Evolutionary conservation across 2,113 vertebrate species (phyloP).

Genomic region (Carassius gibelio): DNA sequence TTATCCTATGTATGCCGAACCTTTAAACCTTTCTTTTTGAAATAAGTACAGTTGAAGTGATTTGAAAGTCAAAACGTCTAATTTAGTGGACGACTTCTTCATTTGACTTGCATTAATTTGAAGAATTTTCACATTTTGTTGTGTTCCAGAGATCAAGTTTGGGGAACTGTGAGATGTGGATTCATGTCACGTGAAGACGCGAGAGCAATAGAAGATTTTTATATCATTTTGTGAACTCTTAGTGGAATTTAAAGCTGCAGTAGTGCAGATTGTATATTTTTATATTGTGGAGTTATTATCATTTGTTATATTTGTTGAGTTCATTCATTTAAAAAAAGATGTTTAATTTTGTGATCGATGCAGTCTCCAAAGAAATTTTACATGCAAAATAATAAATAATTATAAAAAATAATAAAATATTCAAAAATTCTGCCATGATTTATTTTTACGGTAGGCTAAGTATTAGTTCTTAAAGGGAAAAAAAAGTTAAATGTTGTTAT

Average conservation of each 20-base stretch:
- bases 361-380: background rate
- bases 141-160: background rate
- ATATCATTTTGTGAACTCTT: background rate
- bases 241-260: background rate
- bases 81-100: background rate
- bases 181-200: too few relatives aligned
- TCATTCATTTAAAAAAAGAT: background rate
- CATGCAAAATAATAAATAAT: background rate
- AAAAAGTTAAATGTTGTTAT: background rate
- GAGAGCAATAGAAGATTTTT: background rate
- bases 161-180: background rate
- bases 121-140: background rate
- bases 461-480: background rate
- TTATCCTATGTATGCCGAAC: background rate
- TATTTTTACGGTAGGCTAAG: background rate
- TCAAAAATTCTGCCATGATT: background rate
- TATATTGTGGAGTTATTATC: background rate
- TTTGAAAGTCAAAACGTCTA: background rate
- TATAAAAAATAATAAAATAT: too few relatives aligned
- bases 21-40: background rate
- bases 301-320: too few relatives aligned
- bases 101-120: too few relatives aligned
- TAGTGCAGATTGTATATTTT: background rate
- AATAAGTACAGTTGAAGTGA: background rate
- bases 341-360: background rate